Percentiles rank a stretch among this genome's conserved stretches.
phyloP scores from a whole-genome alignment of 1,140 invertebrate genomes.

The Pseudomyrmex cubaensis region DNA sequence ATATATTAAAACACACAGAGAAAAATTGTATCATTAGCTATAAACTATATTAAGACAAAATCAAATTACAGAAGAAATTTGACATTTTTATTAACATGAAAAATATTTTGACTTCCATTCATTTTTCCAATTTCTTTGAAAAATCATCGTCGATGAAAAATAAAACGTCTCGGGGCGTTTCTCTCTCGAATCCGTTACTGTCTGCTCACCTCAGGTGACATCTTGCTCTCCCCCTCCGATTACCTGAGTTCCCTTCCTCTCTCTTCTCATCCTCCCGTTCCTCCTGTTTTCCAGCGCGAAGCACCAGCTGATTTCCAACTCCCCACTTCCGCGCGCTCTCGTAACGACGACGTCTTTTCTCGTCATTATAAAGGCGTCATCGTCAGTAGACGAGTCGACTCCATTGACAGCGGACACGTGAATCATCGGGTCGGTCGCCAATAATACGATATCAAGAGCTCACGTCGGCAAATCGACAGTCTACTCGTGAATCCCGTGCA shows the following conservation, averaged over 20 bases:
- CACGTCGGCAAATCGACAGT: constrained; percentile 34
- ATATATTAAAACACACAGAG: background rate
- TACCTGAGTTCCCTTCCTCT: background rate
- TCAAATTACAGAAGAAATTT: background rate
- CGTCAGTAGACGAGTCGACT: constrained; percentile 43
- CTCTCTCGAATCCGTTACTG: constrained; percentile 12
- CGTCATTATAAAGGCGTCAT: constrained; percentile 32
- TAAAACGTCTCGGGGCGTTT: background rate
- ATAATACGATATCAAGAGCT: constrained; percentile 52
- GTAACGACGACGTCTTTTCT: background rate
- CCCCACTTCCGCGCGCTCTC: background rate
- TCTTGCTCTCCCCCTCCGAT: constrained; percentile 14
- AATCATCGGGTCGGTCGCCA: constrained; percentile 32
- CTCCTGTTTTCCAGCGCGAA: background rate
- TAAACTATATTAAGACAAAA: background rate
- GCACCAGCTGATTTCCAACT: constrained; percentile 47
- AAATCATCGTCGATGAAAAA: background rate
- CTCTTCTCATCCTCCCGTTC: no score
- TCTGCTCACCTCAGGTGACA: constrained; percentile 27
- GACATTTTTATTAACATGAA: background rate
- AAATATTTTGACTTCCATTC: background rate
- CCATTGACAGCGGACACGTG: constrained; percentile 58
- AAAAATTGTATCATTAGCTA: background rate
- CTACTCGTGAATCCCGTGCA: background rate
- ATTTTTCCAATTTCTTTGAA: background rate